A percentile compares a stretch with the other conserved stretches of the same genome.
Evolutionary conservation across 2,797 vertebrate species (phyloP).

Genomic region (Picus viridis): DNA sequence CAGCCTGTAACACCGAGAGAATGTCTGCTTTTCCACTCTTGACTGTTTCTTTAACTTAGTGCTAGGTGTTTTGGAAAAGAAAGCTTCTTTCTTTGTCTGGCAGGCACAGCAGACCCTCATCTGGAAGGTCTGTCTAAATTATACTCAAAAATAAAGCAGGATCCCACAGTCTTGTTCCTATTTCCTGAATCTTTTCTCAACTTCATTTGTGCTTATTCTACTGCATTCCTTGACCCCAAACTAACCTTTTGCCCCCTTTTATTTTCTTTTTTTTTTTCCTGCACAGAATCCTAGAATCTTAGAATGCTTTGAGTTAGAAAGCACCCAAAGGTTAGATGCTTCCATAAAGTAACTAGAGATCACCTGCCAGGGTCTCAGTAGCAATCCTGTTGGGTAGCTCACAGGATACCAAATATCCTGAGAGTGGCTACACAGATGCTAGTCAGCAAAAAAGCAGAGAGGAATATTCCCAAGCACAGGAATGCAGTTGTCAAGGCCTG

Average conservation of each 20-base stretch:
- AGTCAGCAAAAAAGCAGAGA: background rate
- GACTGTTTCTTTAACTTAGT: background rate
- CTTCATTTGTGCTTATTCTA: background rate
- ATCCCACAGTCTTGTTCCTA: too few species aligned
- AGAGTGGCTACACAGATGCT: too few species aligned
- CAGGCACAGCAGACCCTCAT: background rate
- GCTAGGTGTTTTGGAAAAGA: background rate
- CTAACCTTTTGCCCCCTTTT: background rate
- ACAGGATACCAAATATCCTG: background rate
- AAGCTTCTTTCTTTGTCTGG: background rate
- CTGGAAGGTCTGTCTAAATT: background rate
- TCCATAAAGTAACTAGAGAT: background rate
- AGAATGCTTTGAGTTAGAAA: too few species aligned
- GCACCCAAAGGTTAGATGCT: background rate
- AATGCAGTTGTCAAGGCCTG: accelerated
- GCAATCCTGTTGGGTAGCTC: background rate
- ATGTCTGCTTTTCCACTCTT: background rate
- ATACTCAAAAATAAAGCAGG: background rate
- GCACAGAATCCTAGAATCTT: background rate
- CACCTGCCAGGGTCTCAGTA: background rate
- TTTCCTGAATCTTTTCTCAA: background rate
- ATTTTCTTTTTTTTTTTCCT: background rate
- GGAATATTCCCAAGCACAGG: accelerated
- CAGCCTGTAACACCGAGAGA: too few species aligned
- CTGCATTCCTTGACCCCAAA: accelerated